Evolutionary conservation across 1,140 invertebrate genomes (phyloP), one percentile per base, ranked within the genome.

Genomic region (Paracyclopina nana): DNA sequence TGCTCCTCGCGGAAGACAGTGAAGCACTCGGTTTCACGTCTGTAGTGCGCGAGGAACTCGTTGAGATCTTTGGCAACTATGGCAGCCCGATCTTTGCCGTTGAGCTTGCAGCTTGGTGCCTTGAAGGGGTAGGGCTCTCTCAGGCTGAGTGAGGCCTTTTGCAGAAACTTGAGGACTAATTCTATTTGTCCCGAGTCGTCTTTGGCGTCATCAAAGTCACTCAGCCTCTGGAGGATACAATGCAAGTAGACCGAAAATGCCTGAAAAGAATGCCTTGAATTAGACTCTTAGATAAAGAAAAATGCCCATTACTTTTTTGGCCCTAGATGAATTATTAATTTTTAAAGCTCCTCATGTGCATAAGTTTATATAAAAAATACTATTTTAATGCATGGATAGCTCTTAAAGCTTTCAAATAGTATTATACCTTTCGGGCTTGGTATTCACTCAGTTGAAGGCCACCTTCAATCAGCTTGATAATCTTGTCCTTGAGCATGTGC

Each of bases 31-130:
- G 80, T 83, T 66, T 84, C 86, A 59, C 78, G 72, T 61, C 82
- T 83, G 65, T 90, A 91, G 50, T 82, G 68, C 65, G 84, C 80
- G 44, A 90, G 71, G 68, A 90, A 92, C 64, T 91, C 85, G 57
- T 81, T 82, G n/a, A 91, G 69, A 60, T 88, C 79, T 64, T 87
- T 88, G 1, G 84, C 82, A 42, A 87, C 77, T 55, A 90, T 77
- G 11, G 84, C 80, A 45, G 81, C 76, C 25, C 82, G 68, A 62
- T 87, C 84, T 63, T 85, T 85, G 54, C 79, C 74, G 55, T 76
- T 73, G 58, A 87, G 68, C 65, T 79, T 80, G 52, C 73, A 70
- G 58, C 77, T 78, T 25, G 81, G 80, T 54, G 72, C 67, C 77
- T 80, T 52, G 3, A 52, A 41, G 18, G 28, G 26, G 27, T 52